These are phyloP conservation scores for Hypotaenidia okinawae DNA, from an alignment of 2,797 vertebrate species.

Conservation along the genomic window DNA sequence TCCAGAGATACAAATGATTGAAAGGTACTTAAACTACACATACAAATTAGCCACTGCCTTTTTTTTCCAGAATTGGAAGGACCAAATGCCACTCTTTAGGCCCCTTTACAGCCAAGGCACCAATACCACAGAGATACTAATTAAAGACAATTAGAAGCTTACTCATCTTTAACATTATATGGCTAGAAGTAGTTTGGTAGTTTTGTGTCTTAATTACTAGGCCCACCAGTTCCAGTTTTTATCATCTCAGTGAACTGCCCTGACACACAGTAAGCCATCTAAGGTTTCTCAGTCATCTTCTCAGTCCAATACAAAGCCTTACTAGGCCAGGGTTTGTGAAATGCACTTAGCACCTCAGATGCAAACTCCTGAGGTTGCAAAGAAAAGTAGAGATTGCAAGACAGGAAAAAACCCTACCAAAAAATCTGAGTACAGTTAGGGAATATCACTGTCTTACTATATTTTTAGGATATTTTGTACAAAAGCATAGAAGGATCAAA, in stretches of 20 bases:
- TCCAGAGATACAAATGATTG: background rate
- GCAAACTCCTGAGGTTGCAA: background rate
- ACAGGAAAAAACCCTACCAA: background rate
- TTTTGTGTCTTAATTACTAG: background rate
- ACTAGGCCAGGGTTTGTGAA: background rate
- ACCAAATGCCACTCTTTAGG: background rate
- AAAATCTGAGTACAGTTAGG: background rate
- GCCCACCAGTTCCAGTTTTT: background rate
- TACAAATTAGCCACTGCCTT: background rate
- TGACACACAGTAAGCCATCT: background rate
- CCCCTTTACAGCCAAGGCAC: background rate
- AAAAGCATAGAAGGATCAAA: background rate
- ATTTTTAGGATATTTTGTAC: background rate
- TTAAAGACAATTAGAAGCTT: background rate
- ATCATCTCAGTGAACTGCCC: background rate
- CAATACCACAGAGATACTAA: background rate
- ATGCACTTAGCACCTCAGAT: background rate
- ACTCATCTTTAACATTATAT: background rate
- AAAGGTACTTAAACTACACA: background rate
- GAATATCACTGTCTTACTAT: background rate
- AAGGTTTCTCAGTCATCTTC: background rate
- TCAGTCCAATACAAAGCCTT: background rate
- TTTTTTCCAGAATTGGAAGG: background rate
- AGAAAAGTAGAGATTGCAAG: background rate
- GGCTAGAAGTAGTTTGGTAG: background rate